Evolutionary conservation across 1,140 invertebrate species (phyloP), one percentile per base, ranked within the genome.

Genomic region (Rhyzopertha dominica): DNA sequence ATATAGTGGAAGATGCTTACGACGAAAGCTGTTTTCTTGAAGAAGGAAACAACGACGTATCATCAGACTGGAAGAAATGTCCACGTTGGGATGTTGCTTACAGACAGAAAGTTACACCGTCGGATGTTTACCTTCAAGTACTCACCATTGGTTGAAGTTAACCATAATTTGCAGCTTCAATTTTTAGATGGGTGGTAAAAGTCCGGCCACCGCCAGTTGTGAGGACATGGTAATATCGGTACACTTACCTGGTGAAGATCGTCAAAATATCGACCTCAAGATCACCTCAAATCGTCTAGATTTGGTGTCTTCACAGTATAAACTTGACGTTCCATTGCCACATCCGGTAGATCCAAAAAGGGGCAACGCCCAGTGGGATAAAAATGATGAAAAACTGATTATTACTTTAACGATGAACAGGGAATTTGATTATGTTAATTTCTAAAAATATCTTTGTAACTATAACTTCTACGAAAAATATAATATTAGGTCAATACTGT

Each of bases 71-170:
- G 63, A 63, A 86, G 32, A 77, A 78, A 56, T 71, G 75, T 25
- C 90, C 90, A 1, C 75, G 80, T 51, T 93, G 87, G 70, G 81
- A 84, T 14, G 85, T 92, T 58, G 77, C 82, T 56, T 94, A 88
- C 62, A 82, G 85, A 53, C 90, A 95, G 66, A 74, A 82, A 34
- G 86, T 95, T 1, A 80, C 79, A 7, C 77, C 89, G 1, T 87
- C 91, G 67, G 89, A 95, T 65, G 77, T 93, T 23, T 94, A 80
- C 68, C 70, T 93, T 32, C 85, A 87, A 67, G 85, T 87, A 67
- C 61, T 53, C 34, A 36, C 18, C 17, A 16, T 40, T 26, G 24
- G 5, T 26, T 7, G 13, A 12, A 16, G 17, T 12, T n/a, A 5
- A 5, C 10, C 4, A 9, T 4, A 16, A 29, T 12, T n/a, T 28